Conservation (phyloP, 2,797 vertebrate species). For the Sus cebifrons region DNA sequence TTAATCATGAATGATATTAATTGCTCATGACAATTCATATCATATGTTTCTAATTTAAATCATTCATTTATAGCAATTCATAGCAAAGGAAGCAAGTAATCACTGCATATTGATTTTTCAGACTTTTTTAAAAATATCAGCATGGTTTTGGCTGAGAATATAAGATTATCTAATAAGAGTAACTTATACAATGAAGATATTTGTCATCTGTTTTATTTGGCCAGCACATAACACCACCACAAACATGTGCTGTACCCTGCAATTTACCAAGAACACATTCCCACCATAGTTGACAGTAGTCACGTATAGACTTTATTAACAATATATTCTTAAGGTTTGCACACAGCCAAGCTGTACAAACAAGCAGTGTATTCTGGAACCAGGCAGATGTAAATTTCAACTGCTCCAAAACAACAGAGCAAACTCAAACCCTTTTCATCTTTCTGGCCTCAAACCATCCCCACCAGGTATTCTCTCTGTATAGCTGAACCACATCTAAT, state of each 20-base stretch:
- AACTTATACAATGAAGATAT: too few species aligned
- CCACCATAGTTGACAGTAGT: neutral
- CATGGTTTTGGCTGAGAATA: neutral
- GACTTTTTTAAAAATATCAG: neutral
- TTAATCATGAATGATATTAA: neutral
- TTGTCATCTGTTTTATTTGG: neutral
- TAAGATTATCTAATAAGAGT: neutral
- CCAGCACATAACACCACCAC: fast-evolving
- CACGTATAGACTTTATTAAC: neutral
- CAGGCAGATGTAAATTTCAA: neutral
- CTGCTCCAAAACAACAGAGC: neutral
- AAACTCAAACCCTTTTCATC: neutral
- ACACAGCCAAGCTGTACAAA: neutral
- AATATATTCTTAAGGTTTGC: neutral
- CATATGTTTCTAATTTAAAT: neutral
- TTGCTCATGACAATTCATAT: neutral
- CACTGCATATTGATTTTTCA: neutral
- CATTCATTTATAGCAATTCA: neutral
- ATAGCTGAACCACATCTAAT: neutral
- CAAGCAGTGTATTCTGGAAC: neutral
- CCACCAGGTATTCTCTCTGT: neutral
- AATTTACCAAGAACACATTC: too few species aligned
- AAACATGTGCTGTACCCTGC: neutral
- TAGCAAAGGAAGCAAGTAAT: neutral
- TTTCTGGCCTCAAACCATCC: neutral